A percentile compares a stretch with the other conserved stretches of the same genome.
These are phyloP conservation scores for Phanerotoma sp. DNA, from an alignment of 2,888 invertebrate genomes.

Conservation along the genomic window DNA sequence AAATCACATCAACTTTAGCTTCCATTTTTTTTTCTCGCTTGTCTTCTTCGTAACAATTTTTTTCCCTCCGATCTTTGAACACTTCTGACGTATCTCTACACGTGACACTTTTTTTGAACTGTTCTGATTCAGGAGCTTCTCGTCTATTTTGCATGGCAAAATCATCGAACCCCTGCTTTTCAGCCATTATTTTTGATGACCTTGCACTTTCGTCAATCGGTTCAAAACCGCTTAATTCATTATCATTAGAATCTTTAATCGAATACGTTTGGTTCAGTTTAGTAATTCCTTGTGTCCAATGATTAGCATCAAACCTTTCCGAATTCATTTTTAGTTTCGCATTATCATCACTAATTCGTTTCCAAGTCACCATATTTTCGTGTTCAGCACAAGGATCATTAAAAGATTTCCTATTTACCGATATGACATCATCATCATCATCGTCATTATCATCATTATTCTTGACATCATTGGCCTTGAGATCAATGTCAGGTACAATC, in stretches of 20 bases:
- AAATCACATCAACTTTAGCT: too few species aligned
- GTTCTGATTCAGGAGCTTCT: too few species aligned
- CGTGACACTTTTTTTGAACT: too few species aligned
- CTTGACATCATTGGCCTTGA: constrained; percentile 52
- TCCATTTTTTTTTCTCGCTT: too few species aligned
- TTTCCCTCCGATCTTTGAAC: not conserved
- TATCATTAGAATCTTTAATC: constrained; percentile 31
- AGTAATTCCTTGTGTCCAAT: constrained; percentile 18
- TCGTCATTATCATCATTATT: constrained; percentile 51
- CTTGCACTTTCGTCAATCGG: not conserved
- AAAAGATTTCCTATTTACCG: too few species aligned
- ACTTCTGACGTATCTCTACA: too few species aligned
- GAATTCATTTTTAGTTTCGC: not conserved
- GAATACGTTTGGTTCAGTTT: constrained; percentile 37
- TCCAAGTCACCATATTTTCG: constrained; percentile 38
- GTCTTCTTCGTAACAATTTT: not conserved
- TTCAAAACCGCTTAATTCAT: not conserved
- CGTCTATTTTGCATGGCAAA: too few species aligned
- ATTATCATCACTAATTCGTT: constrained; percentile 34
- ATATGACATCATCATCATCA: too few species aligned
- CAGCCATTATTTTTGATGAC: too few species aligned
- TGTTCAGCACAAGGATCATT: constrained; percentile 23
- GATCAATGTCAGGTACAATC: constrained; percentile 34
- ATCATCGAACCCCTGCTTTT: too few species aligned
- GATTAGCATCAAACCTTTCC: not conserved